phyloP scores from a whole-genome alignment of 2,113 vertebrate species.

The Hylia prasina region DNA sequence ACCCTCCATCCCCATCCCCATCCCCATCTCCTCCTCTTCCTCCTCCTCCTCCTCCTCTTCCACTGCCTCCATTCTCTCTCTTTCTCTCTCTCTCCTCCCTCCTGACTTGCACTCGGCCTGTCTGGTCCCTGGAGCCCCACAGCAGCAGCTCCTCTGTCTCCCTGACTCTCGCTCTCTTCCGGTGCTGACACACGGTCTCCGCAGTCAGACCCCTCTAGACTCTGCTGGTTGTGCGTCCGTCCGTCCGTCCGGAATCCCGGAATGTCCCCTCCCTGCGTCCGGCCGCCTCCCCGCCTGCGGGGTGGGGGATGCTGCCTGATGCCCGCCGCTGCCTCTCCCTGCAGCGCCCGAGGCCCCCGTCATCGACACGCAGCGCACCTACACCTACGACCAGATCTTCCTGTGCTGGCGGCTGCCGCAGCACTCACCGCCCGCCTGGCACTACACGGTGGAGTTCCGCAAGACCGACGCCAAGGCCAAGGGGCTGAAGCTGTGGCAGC shows the following conservation, averaged over 20 bases:
- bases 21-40: neutral
- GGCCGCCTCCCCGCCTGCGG: neutral
- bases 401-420: conserved; percentile 94
- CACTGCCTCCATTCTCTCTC: neutral
- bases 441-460: conserved; percentile 93
- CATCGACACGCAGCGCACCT: conserved; percentile 95
- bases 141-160: conserved; percentile 60
- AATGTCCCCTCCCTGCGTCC: neutral
- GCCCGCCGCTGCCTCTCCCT: conserved; percentile 9
- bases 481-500: conserved; percentile 81
- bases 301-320: neutral
- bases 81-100: neutral
- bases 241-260: conserved; percentile 31
- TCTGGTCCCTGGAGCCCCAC: conserved; percentile 58
- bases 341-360: conserved; percentile 90
- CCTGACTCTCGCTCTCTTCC: conserved; percentile 32
- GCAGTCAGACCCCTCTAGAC: conserved; percentile 41
- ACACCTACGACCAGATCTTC: conserved; percentile 95
- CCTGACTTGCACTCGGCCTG: conserved; percentile 23
- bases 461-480: conserved; percentile 79
- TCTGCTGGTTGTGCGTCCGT: conserved; percentile 52
- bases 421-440: conserved; percentile 91
- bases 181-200: conserved; percentile 30
- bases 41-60: neutral
- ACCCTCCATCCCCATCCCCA: neutral